Evolutionary conservation across 1,140 invertebrate genomes (phyloP).

Genomic region (Diorhabda carinulata): DNA sequence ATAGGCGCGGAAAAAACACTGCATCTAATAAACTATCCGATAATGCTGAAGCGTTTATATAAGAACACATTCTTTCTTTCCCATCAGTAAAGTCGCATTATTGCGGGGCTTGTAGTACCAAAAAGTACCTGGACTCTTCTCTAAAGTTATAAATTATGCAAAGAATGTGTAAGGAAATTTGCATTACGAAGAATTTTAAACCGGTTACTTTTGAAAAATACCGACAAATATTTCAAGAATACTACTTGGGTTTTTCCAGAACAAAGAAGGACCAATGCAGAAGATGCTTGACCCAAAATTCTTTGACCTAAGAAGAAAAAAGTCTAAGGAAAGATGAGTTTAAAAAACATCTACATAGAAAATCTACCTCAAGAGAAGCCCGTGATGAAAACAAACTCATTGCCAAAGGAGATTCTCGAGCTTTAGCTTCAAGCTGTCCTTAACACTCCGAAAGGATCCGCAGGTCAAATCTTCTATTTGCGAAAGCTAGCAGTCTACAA

Average conservation of each 20-base stretch:
- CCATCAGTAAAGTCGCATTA: constrained; percentile 8
- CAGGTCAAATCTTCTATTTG: constrained; percentile 46
- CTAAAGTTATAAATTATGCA: constrained; percentile 26
- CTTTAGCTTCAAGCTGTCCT: constrained; percentile 41
- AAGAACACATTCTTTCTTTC: constrained; percentile 6
- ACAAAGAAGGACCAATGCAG: constrained; percentile 35
- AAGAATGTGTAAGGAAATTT: constrained; percentile 28
- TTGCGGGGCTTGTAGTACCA: constrained; percentile 4
- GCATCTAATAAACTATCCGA: neutral
- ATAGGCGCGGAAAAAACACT: neutral
- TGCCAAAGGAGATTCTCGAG: constrained; percentile 26
- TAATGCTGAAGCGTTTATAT: neutral
- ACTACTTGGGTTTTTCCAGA: constrained; percentile 30
- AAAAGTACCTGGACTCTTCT: constrained; percentile 13
- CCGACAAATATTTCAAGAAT: constrained; percentile 26
- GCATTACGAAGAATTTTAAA: constrained; percentile 18
- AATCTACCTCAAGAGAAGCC: constrained; percentile 25
- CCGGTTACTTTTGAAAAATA: constrained; percentile 28
- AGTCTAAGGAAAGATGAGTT: constrained; percentile 15
- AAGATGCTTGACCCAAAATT: constrained; percentile 24
- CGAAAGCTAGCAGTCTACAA: constrained; percentile 49
- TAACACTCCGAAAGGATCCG: constrained; percentile 37
- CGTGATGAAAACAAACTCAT: constrained; percentile 35
- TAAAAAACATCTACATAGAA: constrained; percentile 29
- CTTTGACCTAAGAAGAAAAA: constrained; percentile 24